Percentiles rank a stretch among this genome's conserved stretches.
Conservation (phyloP, 1,140 invertebrate genomes). For the Drosophila nigrodunni region DNA sequence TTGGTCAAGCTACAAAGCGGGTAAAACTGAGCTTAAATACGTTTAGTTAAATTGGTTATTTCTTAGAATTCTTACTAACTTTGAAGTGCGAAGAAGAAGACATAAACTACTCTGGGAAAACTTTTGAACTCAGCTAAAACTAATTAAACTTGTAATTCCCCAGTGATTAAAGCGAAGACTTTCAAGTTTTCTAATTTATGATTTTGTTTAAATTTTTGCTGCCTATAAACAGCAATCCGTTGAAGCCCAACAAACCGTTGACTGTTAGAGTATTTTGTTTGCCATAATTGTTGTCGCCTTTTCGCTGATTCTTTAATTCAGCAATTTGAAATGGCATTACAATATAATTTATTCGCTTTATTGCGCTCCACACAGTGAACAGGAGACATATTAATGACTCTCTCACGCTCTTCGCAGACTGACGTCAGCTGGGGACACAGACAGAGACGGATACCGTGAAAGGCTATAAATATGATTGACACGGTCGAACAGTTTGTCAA, state of each 20-base stretch:
- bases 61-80: too few relatives aligned
- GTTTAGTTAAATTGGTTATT: too few relatives aligned
- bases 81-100: too few relatives aligned
- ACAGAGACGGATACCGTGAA: background rate
- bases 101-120: too few relatives aligned
- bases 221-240: too few relatives aligned
- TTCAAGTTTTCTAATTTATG: background rate
- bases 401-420: conserved; percentile 49
- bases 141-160: conserved; percentile 2
- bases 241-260: background rate
- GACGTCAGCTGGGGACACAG: conserved; percentile 26
- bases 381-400: conserved; percentile 68
- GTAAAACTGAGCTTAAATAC: too few relatives aligned
- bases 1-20: background rate
- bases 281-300: background rate
- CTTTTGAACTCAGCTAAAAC: too few relatives aligned
- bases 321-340: conserved; percentile 75
- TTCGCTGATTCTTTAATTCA: conserved; percentile 36
- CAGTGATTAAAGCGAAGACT: background rate
- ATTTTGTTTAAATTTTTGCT: too few relatives aligned
- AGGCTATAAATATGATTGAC: conserved; percentile 83
- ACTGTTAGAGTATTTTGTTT: conserved; percentile 41
- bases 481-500: conserved; percentile 52
- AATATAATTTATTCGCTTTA: conserved; percentile 78
- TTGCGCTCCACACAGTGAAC: conserved; percentile 44